Evolutionary conservation across 2,797 vertebrate genomes (phyloP), one percentile per base, ranked within the genome.

Genomic region (Echiichthys vipera): DNA sequence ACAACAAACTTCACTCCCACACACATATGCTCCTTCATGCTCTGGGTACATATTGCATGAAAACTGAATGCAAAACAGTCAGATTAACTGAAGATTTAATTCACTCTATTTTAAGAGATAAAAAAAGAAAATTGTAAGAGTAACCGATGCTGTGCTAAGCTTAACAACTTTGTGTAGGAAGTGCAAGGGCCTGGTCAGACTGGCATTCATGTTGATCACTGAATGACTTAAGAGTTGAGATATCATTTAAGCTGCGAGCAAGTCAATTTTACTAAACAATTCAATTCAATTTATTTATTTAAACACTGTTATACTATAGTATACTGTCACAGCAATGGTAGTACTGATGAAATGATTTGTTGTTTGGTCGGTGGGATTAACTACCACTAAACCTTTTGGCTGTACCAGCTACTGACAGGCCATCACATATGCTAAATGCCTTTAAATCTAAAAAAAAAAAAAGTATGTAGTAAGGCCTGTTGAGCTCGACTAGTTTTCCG

Each of bases 1-100:
- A 65, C 65, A 70, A 74, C 69, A 79, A 65, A 37, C 34, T 46
- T 70, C 34, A 14, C 45, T 54, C 27, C 43, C 46, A 67, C 5
- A 3, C 58, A 53, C 32, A 59, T 51, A 22, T 59, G 18, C 55
- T 66, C 42, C 47, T 45, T 67, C 32, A 25, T 58, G 30, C 7
- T 47, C 51, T 51, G 47, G 30, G 51, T 55, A 43, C 32, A 57
- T 20, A 58, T 7, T n/a, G 43, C 12, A 55, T 50, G n/a, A 30
- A 18, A 43, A 30, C 45, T 1, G 5, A 56, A 37, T 67, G 5
- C 42, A 42, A 58, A 45, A 36, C 12, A 39, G 7, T 29, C 25
- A 20, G 8, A 54, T 32, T 27, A 55, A 50, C 14, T 1, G 4
- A 20, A 27, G 42, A 20, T 63, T 40, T 25, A 29, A 14, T 58